Evolutionary conservation across 2,797 vertebrate species (phyloP), one percentile per base, ranked within the genome.

Genomic region (Dendrocincla fuliginosa): DNA sequence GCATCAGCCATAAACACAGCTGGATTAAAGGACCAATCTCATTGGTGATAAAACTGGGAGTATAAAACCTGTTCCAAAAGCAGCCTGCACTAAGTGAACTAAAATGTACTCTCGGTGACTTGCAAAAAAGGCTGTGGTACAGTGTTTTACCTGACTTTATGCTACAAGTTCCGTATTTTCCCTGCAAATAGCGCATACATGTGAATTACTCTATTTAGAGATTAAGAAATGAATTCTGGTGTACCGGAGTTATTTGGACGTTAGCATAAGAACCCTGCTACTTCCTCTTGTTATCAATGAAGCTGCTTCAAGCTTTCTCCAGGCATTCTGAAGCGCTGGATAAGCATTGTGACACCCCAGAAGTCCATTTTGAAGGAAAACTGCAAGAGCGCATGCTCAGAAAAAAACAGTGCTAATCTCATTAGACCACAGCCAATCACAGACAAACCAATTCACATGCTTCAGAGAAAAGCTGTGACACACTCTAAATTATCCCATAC

Each of bases 361-460:
- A 74, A 77, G 2, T 46, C 39, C 60, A n/a, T 1, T 1, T 0
- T 33, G 16, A 4, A 13, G 23, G 41, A 39, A 4, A 27, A 56
- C 17, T 35, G 50, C 64, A 30, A 52, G 89, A 44, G 46, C n/a
- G 59, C 19, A 33, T 0, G 0, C 22, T 61, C 20, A 32, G 22
- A 20, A 71, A 73, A 67, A 76, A 59, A 27, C 8, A 23, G 7
- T 19, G 23, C 7, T 56, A 59, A 71, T 52, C 56, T 78, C 44
- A 47, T 67, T 47, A 67, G 47, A 69, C 10, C 13, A n/a, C 19
- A 44, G 42, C 42, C 19, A 84, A 56, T 7, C 65, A 60, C 10
- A 80, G 64, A 67, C n/a, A 70, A 94, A 84, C 3, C 1, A 1
- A 39, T 55, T 42, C 1, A 7, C 35, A 28, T 2, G 16, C 78